Conservation (phyloP, 2,888 invertebrate genomes). For the Iselma pallidipennis region DNA sequence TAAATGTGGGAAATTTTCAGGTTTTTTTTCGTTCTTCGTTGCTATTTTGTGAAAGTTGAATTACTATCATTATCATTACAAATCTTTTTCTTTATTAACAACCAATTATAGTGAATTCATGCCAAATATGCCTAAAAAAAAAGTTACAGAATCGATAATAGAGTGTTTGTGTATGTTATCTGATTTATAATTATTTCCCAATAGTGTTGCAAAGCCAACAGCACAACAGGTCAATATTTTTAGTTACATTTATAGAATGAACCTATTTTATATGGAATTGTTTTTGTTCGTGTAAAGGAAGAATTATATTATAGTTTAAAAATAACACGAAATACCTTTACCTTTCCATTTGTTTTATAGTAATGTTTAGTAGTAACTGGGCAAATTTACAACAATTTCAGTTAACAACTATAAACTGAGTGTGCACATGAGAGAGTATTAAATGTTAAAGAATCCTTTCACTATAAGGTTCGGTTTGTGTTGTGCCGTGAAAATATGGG, state of each 20-base stretch:
- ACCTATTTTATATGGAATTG: too few relatives aligned
- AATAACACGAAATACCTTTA: background rate
- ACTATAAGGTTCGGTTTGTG: slow-evolving; percentile 11
- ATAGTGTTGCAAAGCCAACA: too few relatives aligned
- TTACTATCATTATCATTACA: background rate
- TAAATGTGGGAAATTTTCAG: background rate
- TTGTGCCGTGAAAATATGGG: slow-evolving; percentile 11
- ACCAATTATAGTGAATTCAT: background rate
- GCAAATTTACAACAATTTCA: slow-evolving; percentile 10
- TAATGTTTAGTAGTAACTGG: background rate
- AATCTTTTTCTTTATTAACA: too few relatives aligned
- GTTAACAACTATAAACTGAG: slow-evolving; percentile 10
- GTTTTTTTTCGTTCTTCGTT: too few relatives aligned
- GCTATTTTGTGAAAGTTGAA: background rate
- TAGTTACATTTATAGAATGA: too few relatives aligned
- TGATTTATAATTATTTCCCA: too few relatives aligned
- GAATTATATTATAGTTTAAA: background rate
- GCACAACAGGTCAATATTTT: background rate
- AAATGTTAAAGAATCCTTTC: slow-evolving; percentile 24
- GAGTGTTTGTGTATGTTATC: too few relatives aligned
- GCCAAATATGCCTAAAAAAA: background rate
- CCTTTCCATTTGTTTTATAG: background rate
- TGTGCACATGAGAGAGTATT: background rate
- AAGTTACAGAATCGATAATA: too few relatives aligned
- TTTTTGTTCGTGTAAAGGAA: background rate